Percentiles rank a stretch among this genome's conserved stretches.
Conservation (phyloP, 2,113 vertebrate species). For the Macrotus californicus region DNA sequence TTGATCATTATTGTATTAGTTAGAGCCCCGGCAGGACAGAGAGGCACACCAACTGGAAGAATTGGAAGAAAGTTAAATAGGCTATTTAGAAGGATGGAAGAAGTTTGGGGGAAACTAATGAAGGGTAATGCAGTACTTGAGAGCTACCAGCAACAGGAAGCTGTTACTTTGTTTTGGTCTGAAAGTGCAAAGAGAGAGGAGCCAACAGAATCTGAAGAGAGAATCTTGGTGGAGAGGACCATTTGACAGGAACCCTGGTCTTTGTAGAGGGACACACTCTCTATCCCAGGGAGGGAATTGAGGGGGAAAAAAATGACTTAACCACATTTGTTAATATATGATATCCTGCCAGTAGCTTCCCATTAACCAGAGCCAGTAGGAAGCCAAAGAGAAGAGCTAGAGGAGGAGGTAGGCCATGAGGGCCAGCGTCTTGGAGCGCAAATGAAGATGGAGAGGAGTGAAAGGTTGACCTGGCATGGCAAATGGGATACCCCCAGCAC, state of each 20-base stretch:
- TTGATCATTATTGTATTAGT: neutral
- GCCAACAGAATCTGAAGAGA: neutral
- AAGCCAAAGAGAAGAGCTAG: neutral
- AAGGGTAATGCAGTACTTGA: neutral
- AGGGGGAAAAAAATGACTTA: too few species aligned
- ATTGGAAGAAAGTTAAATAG: neutral
- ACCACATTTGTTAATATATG: neutral
- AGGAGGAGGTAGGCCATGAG: neutral
- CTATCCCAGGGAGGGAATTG: neutral
- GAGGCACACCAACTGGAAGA: neutral
- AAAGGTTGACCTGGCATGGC: neutral
- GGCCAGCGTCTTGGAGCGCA: neutral
- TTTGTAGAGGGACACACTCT: neutral
- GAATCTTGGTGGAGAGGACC: neutral
- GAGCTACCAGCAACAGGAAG: neutral
- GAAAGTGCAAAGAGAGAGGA: neutral
- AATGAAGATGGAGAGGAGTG: neutral
- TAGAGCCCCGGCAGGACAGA: neutral
- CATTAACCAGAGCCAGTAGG: neutral
- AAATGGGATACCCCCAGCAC: rapidly evolving
- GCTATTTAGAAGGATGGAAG: neutral
- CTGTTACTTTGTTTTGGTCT: too few species aligned
- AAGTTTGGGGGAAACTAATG: neutral
- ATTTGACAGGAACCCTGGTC: neutral
- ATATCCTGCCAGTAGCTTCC: neutral